phyloP scores from a whole-genome alignment of 2,113 vertebrate genomes.

The Holacanthus passer region DNA sequence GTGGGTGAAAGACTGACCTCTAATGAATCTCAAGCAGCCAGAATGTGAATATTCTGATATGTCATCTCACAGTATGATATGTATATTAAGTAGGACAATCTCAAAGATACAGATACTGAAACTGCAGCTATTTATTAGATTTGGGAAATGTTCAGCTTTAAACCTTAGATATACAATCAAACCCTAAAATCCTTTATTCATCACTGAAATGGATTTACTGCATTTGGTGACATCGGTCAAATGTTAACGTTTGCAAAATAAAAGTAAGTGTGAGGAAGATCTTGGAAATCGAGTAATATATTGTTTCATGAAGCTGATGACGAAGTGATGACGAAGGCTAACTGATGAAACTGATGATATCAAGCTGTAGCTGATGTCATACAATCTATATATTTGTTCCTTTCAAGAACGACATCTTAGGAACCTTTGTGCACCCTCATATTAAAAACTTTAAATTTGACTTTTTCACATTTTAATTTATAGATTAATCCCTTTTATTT shows the following conservation, averaged over 20 bases:
- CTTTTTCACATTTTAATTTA: not conserved
- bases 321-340: too few species aligned
- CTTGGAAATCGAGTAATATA: not conserved
- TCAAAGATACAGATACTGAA: too few species aligned
- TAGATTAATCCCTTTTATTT: not conserved
- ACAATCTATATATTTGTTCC: not conserved
- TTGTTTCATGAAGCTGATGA: not conserved
- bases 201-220: not conserved
- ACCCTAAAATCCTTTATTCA: not conserved
- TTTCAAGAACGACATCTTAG: conserved; percentile 25
- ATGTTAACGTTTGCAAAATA: not conserved
- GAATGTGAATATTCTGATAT: not conserved
- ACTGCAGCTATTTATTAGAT: too few species aligned
- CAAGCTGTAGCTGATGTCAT: not conserved
- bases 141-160: too few species aligned
- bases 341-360: not conserved
- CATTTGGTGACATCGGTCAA: not conserved
- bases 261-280: conserved; percentile 4
- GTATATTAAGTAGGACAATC: too few species aligned
- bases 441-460: not conserved
- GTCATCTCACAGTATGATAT: conserved; percentile 1
- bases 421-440: conserved; percentile 31
- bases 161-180: too few species aligned
- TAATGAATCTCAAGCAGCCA: conserved; percentile 17
- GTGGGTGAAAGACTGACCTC: not conserved